Percentiles rank a stretch among this genome's conserved stretches.
Conservation (phyloP, 2,797 vertebrate genomes). For the Neosilurus mollespiculum region DNA sequence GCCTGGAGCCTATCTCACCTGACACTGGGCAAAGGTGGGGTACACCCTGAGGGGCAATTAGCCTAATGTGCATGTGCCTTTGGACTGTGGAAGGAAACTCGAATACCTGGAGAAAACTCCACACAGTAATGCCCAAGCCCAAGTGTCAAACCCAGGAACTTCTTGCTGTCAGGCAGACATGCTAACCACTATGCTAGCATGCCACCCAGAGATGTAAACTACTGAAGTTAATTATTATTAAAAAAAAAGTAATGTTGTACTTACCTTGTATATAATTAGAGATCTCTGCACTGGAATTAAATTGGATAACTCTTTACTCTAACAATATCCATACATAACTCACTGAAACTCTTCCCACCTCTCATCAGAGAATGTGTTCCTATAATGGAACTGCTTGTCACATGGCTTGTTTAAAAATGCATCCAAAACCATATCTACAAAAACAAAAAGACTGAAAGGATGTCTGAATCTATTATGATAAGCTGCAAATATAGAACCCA, state of each 20-base stretch:
- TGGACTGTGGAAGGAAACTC: too few relatives aligned
- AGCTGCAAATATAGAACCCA: slow-evolving; percentile 2
- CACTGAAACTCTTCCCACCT: slow-evolving; percentile 18
- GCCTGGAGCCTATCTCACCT: too few relatives aligned
- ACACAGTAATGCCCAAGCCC: too few relatives aligned
- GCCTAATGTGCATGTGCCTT: too few relatives aligned
- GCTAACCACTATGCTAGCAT: too few relatives aligned
- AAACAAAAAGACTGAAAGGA: not conserved
- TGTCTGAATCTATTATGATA: slow-evolving; percentile 37
- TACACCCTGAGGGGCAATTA: too few relatives aligned
- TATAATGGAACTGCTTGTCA: not conserved
- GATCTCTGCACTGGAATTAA: not conserved
- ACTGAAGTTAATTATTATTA: not conserved
- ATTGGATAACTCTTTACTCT: not conserved
- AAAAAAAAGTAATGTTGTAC: not conserved
- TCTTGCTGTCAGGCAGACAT: too few relatives aligned
- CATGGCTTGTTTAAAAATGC: slow-evolving; percentile 34
- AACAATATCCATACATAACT: not conserved
- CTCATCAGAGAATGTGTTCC: slow-evolving; percentile 11
- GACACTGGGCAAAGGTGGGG: too few relatives aligned
- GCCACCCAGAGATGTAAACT: not conserved
- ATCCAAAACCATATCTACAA: slow-evolving; percentile 50
- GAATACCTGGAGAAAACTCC: too few relatives aligned
- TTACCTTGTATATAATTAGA: not conserved
- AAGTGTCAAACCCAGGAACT: too few relatives aligned